These are phyloP conservation scores for Salmo trutta DNA, from an alignment of 2,797 vertebrate genomes.

Conservation along the genomic window DNA sequence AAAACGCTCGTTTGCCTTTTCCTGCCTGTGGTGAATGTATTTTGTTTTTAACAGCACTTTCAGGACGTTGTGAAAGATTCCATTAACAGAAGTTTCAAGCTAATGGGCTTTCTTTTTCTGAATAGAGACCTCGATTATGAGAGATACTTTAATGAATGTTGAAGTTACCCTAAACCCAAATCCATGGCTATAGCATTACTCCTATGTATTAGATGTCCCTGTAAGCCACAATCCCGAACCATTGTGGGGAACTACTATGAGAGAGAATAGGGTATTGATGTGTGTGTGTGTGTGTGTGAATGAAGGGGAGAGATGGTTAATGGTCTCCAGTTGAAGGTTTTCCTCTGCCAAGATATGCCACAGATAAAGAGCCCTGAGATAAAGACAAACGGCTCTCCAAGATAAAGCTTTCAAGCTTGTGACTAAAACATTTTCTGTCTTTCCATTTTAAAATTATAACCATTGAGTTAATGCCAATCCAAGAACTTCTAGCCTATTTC, in stretches of 20 bases:
- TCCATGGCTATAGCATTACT: neutral
- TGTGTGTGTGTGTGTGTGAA: neutral
- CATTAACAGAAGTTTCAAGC: neutral
- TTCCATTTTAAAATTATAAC: too few species aligned
- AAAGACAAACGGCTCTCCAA: too few species aligned
- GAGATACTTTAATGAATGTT: neutral
- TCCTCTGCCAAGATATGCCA: too few species aligned
- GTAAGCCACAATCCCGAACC: neutral
- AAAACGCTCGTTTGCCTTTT: neutral
- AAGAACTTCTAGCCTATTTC: too few species aligned
- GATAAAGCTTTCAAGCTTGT: too few species aligned
- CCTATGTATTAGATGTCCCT: neutral
- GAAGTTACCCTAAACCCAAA: neutral
- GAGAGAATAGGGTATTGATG: neutral
- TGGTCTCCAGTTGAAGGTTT: too few species aligned
- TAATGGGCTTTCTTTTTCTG: slow-evolving; percentile 9
- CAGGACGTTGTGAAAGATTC: neutral
- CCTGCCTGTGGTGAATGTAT: neutral
- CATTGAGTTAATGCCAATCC: too few species aligned
- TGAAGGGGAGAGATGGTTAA: neutral
- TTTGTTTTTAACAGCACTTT: slow-evolving; percentile 8
- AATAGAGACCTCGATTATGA: neutral
- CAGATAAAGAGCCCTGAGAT: too few species aligned
- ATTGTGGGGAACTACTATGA: neutral
- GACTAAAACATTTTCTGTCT: too few species aligned